Base-by-base conservation (phyloP, 2,797 vertebrate species). In the Holocentrus rufus region DNA sequence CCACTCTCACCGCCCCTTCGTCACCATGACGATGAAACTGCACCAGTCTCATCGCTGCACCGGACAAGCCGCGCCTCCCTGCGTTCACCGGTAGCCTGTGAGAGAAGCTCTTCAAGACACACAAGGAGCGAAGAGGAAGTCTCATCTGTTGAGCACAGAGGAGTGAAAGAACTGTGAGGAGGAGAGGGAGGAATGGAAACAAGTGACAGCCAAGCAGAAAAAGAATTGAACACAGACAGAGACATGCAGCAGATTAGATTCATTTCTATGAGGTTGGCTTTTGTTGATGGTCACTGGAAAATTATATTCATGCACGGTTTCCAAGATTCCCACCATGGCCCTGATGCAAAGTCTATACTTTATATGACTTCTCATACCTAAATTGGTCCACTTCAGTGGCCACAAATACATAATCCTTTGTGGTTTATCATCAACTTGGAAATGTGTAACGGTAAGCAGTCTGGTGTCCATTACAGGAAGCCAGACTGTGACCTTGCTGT, bases 41-140 rank as follows among this genome's bases (percentile, higher is more conserved):
- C 60, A 97, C 92, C 81, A 98, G 84, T 31, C 96, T 94, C 96
- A 98, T 96, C 1, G 82, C 83, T 66, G 75, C 85, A 22, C 83
- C 69, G 5, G 79, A 87, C 52, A 87, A 0, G 52, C 34, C 27
- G 20, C 90, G 76, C 58, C 87, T 92, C 87, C 83, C 84, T 56
- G 39, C 22, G 49, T 84, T 85, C 27, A 25, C 4, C 11, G 50
- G 65, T 31, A 17, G 81, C 4, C 76, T 78, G 42, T 13, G 70
- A 76, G 30, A 46, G 54, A 91, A 77, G 80, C 81, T 84, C 58
- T 80, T 89, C 54, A 89, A 59, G 76, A 63, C 67, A 58, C 67
- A 25, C 54, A 85, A 79, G 54, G 72, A 82, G 36, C 9, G 66
- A 74, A 83, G 73, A 72, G 85, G 78, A 79, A 91, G 70, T 85